Evolutionary conservation across 1,140 invertebrate species (phyloP).

Genomic region (Neodiprion fabricii): DNA sequence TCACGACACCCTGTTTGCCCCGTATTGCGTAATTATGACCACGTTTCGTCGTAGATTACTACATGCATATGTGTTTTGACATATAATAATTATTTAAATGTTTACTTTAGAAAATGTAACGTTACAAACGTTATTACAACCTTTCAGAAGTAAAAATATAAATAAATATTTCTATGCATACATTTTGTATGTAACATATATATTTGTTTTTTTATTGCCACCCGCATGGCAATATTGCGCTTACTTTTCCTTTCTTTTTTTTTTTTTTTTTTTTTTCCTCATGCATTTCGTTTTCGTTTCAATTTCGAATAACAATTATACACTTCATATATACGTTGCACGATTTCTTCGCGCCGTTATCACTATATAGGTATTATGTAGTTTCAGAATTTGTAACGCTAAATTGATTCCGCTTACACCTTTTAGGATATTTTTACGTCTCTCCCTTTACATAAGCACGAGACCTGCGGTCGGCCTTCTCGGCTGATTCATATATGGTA

Average conservation of each 20-base stretch:
- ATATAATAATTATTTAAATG: constrained; percentile 38
- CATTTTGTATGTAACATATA: constrained; percentile 24
- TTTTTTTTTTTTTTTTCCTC: constrained; percentile 11
- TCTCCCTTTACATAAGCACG: neutral
- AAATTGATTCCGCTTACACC: no score
- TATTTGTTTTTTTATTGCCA: constrained; percentile 22
- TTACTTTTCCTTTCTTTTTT: neutral
- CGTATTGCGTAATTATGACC: neutral
- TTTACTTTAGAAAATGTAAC: constrained; percentile 57
- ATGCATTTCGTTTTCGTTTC: constrained; percentile 6
- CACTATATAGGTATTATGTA: no score
- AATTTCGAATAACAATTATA: neutral
- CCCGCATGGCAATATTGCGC: constrained; percentile 16
- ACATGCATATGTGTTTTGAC: neutral
- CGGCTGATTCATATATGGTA: neutral
- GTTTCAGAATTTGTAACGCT: no score
- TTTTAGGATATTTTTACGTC: neutral
- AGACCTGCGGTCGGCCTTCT: neutral
- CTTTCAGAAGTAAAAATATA: constrained; percentile 56
- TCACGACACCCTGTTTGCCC: no score
- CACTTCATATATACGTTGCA: no score
- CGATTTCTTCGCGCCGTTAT: no score
- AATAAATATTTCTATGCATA: constrained; percentile 42
- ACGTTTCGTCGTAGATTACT: constrained; percentile 8
- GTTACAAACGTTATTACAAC: constrained; percentile 47